Base-by-base conservation (phyloP, 2,888 invertebrate species). In the Drosophila paranaensis region DNA sequence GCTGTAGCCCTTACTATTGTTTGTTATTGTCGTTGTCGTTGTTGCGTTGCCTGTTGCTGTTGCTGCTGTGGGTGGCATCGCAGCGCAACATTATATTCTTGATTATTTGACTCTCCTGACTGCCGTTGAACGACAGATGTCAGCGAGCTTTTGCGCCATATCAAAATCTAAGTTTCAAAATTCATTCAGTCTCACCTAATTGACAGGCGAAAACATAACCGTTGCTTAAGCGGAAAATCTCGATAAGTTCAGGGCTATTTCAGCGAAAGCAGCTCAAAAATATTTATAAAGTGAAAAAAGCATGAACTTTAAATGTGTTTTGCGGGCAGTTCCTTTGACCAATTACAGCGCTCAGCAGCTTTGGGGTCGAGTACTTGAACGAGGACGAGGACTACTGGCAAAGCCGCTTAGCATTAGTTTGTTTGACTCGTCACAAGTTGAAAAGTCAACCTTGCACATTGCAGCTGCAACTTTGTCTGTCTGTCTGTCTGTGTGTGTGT, bases 391-490 rank as follows among this genome's bases (percentile, higher is more conserved):
- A 37, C 55, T 69, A 45, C 48, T 55, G 48, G 48, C 35, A 81
- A 84, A 89, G 78, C 84, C 85, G 89, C 88, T 84, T 84, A 89
- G 81, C 78, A 81, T 78, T 77, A 74, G 71, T 71, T 89, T 71
- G 81, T 76, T 82, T 60, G 65, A 74, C 82, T 84, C 57, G 67
- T 68, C 78, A 71, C 40, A 76, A 86, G 77, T 82, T 77, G 43
- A 77, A 81, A 86, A 89, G 74, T 89, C 85, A 84, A 89, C 84
- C 65, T 76, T 72, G 45, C 43, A 60, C 66, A 57, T 51, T 67
- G 60, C 57, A 46, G 35, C 42, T 53, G 30, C 60, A 46, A 16
- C 48, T 50, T 14, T 33, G 40, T 14, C 55, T 40, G 50, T 51
- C 60, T 65, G 16, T 57, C 11, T 69, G 55, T 62, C 66, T 71